Percentiles rank a stretch among this genome's conserved stretches.
phyloP scores from a whole-genome alignment of 2,113 vertebrate genomes.

The Coptodon rendalli region DNA sequence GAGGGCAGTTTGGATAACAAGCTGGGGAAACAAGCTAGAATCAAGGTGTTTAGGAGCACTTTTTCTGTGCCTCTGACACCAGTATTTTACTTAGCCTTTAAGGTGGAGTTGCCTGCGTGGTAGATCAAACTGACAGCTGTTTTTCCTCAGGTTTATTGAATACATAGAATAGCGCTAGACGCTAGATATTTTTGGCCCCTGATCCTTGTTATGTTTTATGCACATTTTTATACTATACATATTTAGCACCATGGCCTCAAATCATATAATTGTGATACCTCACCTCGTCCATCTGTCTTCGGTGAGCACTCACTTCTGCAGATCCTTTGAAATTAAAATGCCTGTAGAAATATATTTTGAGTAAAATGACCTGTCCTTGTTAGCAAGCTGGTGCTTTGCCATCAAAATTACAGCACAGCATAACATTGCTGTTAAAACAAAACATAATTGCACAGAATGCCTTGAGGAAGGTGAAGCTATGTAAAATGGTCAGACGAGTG shows the following conservation, averaged over 20 bases:
- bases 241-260: not conserved
- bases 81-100: conserved; percentile 15
- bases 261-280: not conserved
- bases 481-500: not conserved
- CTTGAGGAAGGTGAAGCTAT: not conserved
- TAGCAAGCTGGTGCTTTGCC: conserved; percentile 21
- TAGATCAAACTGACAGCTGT: conserved; percentile 3
- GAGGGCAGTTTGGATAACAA: conserved; percentile 51
- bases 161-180: not conserved
- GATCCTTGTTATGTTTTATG: not conserved
- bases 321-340: not conserved
- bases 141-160: not conserved
- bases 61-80: not conserved
- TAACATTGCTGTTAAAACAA: not conserved
- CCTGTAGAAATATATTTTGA: not conserved
- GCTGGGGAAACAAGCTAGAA: conserved; percentile 11
- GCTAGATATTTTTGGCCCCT: not conserved
- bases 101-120: not conserved
- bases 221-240: not conserved
- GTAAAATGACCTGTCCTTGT: conserved; percentile 15
- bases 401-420: not conserved
- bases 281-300: not conserved
- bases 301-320: conserved; percentile 3
- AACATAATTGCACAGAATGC: not conserved
- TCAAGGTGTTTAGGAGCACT: conserved; percentile 24